Base-by-base conservation (phyloP, 2,888 invertebrate species). In the Tortrix viridana region DNA sequence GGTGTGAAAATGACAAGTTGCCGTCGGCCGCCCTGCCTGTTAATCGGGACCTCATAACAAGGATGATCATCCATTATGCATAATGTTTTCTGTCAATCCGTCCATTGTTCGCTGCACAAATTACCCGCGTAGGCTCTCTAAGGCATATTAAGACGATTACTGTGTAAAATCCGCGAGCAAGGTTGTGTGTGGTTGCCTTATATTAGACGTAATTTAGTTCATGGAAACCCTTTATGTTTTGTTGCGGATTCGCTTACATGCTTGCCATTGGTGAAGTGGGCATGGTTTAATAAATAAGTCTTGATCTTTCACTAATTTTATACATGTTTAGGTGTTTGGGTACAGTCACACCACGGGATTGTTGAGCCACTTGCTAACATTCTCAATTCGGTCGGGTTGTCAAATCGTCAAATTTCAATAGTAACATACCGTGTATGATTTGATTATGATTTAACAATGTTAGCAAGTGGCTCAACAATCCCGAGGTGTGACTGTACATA, bases 1-100 rank as follows among this genome's bases (percentile, higher is more conserved):
- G 86, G 88, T 88, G 88, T 85, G 86, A 88, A 88, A 87, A 85
- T 85, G 85, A 86, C 79, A 84, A 83, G 81, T 81, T 71, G 76
- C 74, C 80, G 84, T 86, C 12, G 4, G 18, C 50, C 38, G 53
- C 41, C 53, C 41, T 37, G 38, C 53, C 53, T 37, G 38, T 88
- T 88, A 89, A 88, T 87, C 76, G 82, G 78, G 72, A 70, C 71
- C 74, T 80, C 77, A 80, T 84, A 85, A 88, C 83, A 75, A 86
- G 83, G 74, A 77, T 82, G 79, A 76, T 80, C 81, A 88, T 88
- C 82, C 85, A 88, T 88, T 72, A 88, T 88, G 85, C 86, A 87
- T 79, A 82, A 85, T 84, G 80, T 75, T 77, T 74, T 79, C 81
- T 80, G 85, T 84, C 89, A 84, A 77, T 84, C 81, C 77, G 32